A percentile compares a stretch with the other conserved stretches of the same genome.
Evolutionary conservation across 2,113 vertebrate species (phyloP).

Genomic region (Leucoraja erinaceus): DNA sequence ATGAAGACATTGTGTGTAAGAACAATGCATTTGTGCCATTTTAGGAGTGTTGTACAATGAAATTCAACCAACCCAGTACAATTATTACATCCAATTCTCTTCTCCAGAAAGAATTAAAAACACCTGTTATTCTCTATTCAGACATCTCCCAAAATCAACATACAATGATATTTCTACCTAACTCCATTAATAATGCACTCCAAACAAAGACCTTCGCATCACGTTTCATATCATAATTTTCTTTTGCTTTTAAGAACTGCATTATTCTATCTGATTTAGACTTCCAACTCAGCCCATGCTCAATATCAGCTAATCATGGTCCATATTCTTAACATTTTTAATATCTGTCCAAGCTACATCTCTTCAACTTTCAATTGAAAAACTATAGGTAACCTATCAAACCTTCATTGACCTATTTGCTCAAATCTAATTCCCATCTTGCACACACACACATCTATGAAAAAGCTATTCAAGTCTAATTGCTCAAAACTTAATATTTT

Average conservation of each 20-base stretch:
- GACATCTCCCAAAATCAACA: not conserved
- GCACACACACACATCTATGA: not conserved
- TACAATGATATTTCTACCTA: not conserved
- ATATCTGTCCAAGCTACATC: not conserved
- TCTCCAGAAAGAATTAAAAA: not conserved
- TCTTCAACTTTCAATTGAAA: constrained; percentile 21
- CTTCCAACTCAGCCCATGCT: not conserved
- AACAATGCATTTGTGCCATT: not conserved
- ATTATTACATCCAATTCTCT: not conserved
- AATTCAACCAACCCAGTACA: not conserved
- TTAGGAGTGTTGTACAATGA: not conserved
- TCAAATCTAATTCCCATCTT: not conserved
- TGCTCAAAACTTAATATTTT: not conserved
- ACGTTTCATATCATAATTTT: not conserved
- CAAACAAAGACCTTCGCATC: not conserved
- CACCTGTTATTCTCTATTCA: not conserved
- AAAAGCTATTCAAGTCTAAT: not conserved
- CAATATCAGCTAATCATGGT: too few relatives aligned
- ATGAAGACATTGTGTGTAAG: not conserved
- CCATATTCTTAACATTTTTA: not conserved
- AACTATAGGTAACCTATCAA: not conserved
- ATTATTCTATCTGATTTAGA: not conserved
- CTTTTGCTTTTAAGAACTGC: not conserved
- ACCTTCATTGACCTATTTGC: not conserved
- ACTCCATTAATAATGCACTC: not conserved